phyloP scores from a whole-genome alignment of 1,140 invertebrate genomes.

The Euura lappo region DNA sequence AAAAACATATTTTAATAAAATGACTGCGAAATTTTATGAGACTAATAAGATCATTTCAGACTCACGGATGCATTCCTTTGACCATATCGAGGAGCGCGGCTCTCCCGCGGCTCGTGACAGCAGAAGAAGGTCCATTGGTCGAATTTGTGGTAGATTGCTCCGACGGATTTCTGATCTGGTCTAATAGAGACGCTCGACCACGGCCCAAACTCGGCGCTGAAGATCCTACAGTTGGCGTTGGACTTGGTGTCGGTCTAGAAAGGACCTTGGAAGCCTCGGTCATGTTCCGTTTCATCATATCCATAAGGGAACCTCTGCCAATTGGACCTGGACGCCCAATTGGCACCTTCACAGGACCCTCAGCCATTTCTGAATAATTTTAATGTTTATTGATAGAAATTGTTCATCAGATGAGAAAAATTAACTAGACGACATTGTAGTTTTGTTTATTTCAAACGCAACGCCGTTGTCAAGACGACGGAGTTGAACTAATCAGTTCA shows the following conservation, averaged over 20 bases:
- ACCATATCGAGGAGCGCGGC: not conserved
- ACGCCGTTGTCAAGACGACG: too few relatives aligned
- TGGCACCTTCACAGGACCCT: not conserved
- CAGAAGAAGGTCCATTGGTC: not conserved
- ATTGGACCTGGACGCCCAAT: not conserved
- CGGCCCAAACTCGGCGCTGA: not conserved
- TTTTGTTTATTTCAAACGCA: too few relatives aligned
- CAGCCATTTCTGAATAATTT: conserved; percentile 16
- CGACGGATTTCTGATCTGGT: not conserved
- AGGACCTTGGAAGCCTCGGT: not conserved
- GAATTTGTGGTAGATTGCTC: not conserved
- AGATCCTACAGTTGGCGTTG: not conserved
- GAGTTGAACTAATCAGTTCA: too few relatives aligned
- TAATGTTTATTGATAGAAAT: conserved; percentile 44
- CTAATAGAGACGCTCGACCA: conserved; percentile 24
- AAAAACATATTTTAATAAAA: not conserved
- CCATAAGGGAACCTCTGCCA: conserved; percentile 13
- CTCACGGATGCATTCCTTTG: not conserved
- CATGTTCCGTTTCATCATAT: conserved; percentile 14
- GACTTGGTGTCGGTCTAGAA: not conserved
- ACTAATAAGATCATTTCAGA: not conserved
- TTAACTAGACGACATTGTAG: too few relatives aligned
- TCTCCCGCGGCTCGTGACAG: not conserved
- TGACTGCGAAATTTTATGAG: not conserved
- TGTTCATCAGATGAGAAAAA: not conserved